Conservation (phyloP, 2,888 invertebrate genomes). For the Microctonus brassicae region DNA sequence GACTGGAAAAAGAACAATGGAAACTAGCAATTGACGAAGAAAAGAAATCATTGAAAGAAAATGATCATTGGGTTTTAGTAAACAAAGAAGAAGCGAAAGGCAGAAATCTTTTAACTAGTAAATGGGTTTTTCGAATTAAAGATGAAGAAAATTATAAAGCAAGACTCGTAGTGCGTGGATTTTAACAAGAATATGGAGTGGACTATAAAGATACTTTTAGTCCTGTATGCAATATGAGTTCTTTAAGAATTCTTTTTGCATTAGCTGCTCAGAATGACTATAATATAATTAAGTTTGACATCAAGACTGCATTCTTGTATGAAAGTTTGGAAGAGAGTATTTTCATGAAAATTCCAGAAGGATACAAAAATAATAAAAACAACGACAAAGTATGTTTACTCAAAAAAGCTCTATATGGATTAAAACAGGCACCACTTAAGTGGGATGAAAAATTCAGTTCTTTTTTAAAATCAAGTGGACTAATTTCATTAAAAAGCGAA, state of each 20-base stretch:
- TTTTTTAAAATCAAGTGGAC: too few species aligned
- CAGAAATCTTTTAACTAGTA: too few species aligned
- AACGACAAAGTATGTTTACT: conserved; percentile 18
- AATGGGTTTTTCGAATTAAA: too few species aligned
- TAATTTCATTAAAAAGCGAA: too few species aligned
- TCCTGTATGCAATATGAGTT: conserved; percentile 27
- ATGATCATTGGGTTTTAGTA: conserved; percentile 36
- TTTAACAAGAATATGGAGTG: conserved; percentile 24
- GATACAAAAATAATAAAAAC: conserved; percentile 1
- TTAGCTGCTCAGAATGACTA: background rate
- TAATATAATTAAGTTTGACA: conserved; percentile 29
- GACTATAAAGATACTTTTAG: conserved; percentile 35
- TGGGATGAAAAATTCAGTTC: too few species aligned
- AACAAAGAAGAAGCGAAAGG: too few species aligned
- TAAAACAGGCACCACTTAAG: conserved; percentile 21
- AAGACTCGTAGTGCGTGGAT: too few species aligned
- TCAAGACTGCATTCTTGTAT: conserved; percentile 36
- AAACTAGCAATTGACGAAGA: conserved; percentile 38
- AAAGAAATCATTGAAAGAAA: conserved; percentile 31
- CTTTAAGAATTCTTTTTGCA: conserved; percentile 30
- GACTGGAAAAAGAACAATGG: conserved; percentile 35
- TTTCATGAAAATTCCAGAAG: conserved; percentile 35
- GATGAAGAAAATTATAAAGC: too few species aligned
- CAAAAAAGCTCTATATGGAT: conserved; percentile 26
- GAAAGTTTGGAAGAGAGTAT: conserved; percentile 29